Percentiles rank a stretch among this genome's conserved stretches.
Evolutionary conservation across 2,113 vertebrate species (phyloP).

Genomic region (Aphelocoma coerulescens): DNA sequence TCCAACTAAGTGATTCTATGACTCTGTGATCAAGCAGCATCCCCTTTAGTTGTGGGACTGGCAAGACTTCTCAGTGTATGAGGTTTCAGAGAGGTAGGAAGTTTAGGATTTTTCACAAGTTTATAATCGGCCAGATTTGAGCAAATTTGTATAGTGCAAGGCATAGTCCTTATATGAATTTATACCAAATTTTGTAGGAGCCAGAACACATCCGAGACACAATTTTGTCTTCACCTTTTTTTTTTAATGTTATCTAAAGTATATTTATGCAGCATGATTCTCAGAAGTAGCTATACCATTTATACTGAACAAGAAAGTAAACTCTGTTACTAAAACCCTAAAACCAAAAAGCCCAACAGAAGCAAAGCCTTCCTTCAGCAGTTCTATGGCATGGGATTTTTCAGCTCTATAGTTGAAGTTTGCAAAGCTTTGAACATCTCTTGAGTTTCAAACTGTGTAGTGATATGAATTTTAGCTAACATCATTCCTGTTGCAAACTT

Average conservation of each 20-base stretch:
- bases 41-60: neutral
- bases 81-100: neutral
- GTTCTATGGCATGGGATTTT: neutral
- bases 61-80: neutral
- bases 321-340: neutral
- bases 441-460: neutral
- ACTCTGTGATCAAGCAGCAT: neutral
- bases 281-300: neutral
- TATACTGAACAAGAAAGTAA: neutral
- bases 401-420: neutral
- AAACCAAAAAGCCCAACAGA: neutral
- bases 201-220: neutral
- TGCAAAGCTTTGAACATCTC: neutral
- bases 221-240: neutral
- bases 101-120: neutral
- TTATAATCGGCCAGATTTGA: neutral
- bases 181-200: neutral
- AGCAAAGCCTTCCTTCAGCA: neutral
- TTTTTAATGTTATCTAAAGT: neutral
- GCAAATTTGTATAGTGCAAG: neutral
- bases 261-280: neutral
- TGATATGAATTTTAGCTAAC: neutral
- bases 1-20: neutral
- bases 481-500: neutral
- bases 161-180: neutral